Evolutionary conservation across 2,113 vertebrate genomes (phyloP), one percentile per base, ranked within the genome.

Genomic region (Numenius arquata): DNA sequence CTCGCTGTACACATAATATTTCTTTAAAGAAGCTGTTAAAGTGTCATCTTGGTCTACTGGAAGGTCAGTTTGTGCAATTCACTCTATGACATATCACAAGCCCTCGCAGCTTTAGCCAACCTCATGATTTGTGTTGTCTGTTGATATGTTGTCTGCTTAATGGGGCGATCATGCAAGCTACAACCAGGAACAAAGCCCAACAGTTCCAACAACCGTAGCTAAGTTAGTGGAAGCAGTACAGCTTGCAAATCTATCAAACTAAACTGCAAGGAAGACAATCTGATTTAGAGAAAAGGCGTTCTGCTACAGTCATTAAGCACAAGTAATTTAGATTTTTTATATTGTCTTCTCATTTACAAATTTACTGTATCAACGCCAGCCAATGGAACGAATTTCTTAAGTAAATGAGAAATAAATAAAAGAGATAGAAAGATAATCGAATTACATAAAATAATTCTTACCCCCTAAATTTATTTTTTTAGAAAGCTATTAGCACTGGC

Each of bases 101-200:
- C 97, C 91, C 97, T 98, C 93, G 97, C 97, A 98, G 97, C 97
- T 98, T 98, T 98, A 98, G 98, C 98, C 98, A 97, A 97, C 98
- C 97, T 97, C 97, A 95, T 98, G 98, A 98, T 98, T 98, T 98
- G 98, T 98, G 98, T 98, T 98, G 98, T 98, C 98, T 98, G 97
- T 98, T 99, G 98, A 99, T 99, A 98, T 97, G 98, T 98, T 98
- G 98, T 99, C 99, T 99, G 99, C 99, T 98, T 99, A 99, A 99
- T 99, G 99, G 99, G 98, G 98, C 98, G 99, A 99, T 99, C 99
- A 99, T 98, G 98, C 99, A 99, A 98, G 98, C 99, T 98, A 99
- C 98, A 98, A 97, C 98, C 97, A 98, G 98, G 99, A 99, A 99
- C 99, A 99, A 99, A 99, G 98, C 98, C 98, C 97, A 96, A 97